Evolutionary conservation across 1,140 invertebrate species (phyloP).

Genomic region (Pinna nobilis): DNA sequence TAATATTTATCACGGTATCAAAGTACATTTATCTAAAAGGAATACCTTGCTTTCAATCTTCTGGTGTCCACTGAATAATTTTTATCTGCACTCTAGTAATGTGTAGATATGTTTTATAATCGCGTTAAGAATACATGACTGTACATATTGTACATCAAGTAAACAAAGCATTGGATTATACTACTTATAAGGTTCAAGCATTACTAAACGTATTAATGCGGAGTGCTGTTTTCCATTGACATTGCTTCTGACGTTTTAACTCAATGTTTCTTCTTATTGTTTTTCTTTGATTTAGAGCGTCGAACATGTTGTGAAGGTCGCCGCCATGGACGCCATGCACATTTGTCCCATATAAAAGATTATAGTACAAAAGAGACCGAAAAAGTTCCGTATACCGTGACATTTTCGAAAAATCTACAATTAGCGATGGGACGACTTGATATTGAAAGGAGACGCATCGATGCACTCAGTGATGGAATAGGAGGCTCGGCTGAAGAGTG

Average conservation of each 20-base stretch:
- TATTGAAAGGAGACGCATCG: neutral
- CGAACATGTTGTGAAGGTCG: neutral
- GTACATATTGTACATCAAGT: no score
- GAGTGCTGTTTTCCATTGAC: neutral
- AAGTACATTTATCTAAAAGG: no score
- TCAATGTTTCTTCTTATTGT: neutral
- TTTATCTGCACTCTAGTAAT: no score
- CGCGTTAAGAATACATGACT: no score
- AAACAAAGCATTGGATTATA: neutral
- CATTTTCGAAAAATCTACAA: neutral
- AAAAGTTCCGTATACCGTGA: neutral
- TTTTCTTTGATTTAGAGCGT: neutral
- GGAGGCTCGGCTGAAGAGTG: neutral
- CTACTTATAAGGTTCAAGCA: neutral
- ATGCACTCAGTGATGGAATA: neutral
- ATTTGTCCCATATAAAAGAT: neutral
- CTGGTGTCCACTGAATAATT: no score
- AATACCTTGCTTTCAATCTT: no score
- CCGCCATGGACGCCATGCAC: neutral
- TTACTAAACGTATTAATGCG: neutral
- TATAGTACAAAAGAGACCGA: neutral
- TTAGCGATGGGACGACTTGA: neutral
- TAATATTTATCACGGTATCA: no score
- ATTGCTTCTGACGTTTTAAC: neutral
- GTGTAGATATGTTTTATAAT: no score